Conservation (phyloP, 1,140 invertebrate genomes). For the Cyclina sinensis region DNA sequence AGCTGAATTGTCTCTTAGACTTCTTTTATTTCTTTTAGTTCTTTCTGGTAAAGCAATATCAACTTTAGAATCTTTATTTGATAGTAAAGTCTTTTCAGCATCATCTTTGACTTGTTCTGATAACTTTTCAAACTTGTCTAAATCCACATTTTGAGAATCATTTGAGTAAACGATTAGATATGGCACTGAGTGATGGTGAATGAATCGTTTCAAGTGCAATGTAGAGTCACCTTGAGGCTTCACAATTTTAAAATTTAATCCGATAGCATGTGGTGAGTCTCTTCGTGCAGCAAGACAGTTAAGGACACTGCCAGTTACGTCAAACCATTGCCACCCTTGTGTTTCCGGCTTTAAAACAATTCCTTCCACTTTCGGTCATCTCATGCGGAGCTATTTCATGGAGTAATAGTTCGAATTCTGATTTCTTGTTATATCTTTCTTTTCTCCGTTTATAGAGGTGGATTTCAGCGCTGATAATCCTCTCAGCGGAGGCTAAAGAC, state of each 20-base stretch:
- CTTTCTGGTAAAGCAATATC: constrained; percentile 48
- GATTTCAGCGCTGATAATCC: constrained; percentile 84
- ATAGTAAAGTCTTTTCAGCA: neutral
- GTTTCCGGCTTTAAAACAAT: constrained; percentile 73
- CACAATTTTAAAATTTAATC: constrained; percentile 78
- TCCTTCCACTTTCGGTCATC: constrained; percentile 75
- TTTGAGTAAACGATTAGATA: constrained; percentile 87
- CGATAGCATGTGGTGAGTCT: constrained; percentile 79
- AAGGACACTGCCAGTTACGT: constrained; percentile 80
- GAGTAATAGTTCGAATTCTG: constrained; percentile 78
- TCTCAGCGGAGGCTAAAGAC: constrained; percentile 81
- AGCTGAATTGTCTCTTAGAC: constrained; percentile 52
- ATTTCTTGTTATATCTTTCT: constrained; percentile 55
- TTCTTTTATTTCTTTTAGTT: constrained; percentile 60
- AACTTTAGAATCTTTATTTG: neutral
- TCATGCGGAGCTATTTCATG: constrained; percentile 81
- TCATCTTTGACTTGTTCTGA: constrained; percentile 70
- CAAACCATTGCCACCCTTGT: constrained; percentile 83
- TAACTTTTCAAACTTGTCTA: constrained; percentile 78
- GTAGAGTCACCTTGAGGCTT: constrained; percentile 72
- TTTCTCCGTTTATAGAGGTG: constrained; percentile 84
- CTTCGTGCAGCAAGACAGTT: constrained; percentile 78
- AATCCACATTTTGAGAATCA: constrained; percentile 81
- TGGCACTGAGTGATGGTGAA: constrained; percentile 82
- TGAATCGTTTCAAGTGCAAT: constrained; percentile 77